These are phyloP conservation scores for Diabrotica balteata DNA, from an alignment of 2,888 invertebrate species.

Conservation along the genomic window DNA sequence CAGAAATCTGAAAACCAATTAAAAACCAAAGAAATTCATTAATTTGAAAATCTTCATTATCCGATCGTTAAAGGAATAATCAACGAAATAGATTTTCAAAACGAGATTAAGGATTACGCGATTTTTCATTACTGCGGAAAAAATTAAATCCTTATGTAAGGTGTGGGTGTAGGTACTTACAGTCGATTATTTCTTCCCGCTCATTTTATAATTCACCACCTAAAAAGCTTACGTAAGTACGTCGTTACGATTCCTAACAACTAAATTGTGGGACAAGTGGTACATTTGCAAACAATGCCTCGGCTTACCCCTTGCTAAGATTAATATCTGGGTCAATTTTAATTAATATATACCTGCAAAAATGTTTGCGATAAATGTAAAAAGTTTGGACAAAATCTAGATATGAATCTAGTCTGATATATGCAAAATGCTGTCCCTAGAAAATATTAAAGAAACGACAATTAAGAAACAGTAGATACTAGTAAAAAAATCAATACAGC, in stretches of 20 bases:
- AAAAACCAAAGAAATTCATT: background rate
- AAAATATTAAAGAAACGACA: too few relatives aligned
- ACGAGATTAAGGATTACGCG: constrained; percentile 5
- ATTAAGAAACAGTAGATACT: too few relatives aligned
- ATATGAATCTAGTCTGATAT: too few relatives aligned
- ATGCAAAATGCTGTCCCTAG: background rate
- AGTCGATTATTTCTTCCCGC: constrained; percentile 4
- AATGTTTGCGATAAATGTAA: too few relatives aligned
- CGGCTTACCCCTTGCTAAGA: background rate
- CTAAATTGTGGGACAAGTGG: constrained; percentile 2
- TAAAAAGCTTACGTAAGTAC: constrained; percentile 9
- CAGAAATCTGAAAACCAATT: background rate
- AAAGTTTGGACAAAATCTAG: background rate
- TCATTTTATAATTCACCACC: background rate
- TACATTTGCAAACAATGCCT: background rate
- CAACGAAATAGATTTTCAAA: constrained; percentile 7
- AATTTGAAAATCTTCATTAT: constrained; percentile 2
- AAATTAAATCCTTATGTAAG: constrained; percentile 9
- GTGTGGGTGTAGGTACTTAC: background rate
- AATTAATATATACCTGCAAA: too few relatives aligned
- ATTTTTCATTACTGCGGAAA: constrained; percentile 9
- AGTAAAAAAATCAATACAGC: too few relatives aligned
- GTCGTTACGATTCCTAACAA: constrained; percentile 5
- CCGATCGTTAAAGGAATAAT: background rate
- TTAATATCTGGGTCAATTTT: background rate